phyloP scores from a whole-genome alignment of 2,797 vertebrate species.

The Antennarius maculatus region DNA sequence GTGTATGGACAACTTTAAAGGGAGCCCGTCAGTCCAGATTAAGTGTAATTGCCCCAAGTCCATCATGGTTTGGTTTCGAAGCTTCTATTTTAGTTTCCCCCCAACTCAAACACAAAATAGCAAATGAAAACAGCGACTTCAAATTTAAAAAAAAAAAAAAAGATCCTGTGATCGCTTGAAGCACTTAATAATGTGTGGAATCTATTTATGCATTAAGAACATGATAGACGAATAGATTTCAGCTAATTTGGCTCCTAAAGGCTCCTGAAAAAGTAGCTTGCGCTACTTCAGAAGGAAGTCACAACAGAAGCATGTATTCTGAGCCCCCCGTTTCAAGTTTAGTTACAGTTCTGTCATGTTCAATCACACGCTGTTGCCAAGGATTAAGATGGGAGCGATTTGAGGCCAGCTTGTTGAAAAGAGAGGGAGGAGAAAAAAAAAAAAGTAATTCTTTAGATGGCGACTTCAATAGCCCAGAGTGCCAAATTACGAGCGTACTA shows the following conservation, averaged over 20 bases:
- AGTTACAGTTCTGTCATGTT: conserved; percentile 77
- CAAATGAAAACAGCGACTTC: conserved; percentile 20
- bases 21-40: conserved; percentile 76
- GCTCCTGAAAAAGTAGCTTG: conserved; percentile 66
- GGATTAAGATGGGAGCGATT: conserved; percentile 67
- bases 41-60: conserved; percentile 74
- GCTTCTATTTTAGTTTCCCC: conserved; percentile 52
- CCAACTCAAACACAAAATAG: conserved; percentile 24
- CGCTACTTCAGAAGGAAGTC: conserved; percentile 67
- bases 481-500: conserved; percentile 65
- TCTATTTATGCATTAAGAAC: conserved; percentile 7
- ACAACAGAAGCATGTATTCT: conserved; percentile 67
- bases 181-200: conserved; percentile 3
- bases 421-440: conserved; percentile 34
- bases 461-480: conserved; percentile 80
- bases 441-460: conserved; percentile 73
- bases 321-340: conserved; percentile 71
- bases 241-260: conserved; percentile 57
- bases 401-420: conserved; percentile 68
- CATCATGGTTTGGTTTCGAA: conserved; percentile 71
- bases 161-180: conserved; percentile 6
- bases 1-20: conserved; percentile 70
- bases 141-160: conserved; percentile 2
- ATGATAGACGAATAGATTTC: conserved; percentile 27
- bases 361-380: conserved; percentile 67